Evolutionary conservation across 2,888 invertebrate genomes (phyloP), one percentile per base, ranked within the genome.

Genomic region (Patella pellucida): DNA sequence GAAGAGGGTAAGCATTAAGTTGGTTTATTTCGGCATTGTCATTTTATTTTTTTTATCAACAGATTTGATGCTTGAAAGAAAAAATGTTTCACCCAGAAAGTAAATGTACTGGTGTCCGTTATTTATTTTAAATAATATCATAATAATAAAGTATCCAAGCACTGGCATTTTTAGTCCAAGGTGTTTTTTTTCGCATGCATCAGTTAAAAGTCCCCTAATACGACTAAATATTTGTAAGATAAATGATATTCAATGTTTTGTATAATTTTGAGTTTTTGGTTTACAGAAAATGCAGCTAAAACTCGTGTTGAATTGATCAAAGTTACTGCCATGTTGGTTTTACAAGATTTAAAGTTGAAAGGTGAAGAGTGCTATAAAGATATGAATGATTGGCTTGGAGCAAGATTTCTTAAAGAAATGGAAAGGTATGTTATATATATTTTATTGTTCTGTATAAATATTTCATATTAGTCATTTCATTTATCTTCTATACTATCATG

Each of bases 321-420:
- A 73, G 52, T 78, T 2, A 81, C 88, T 51, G 87, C 87, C 15
- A 81, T 81, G 73, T 82, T 79, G 16, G 83, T 90, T 3, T 76
- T 90, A 54, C 86, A 87, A 74, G 87, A 89, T 31, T 82, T 91
- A 19, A 90, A 89, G 79, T 75, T 73, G 70, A 89, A 89, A 76
- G 89, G 84, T 51, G 90, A 90, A 50, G 81, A 85, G 51, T 85
- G 88, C 2, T 90, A 87, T 77, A 89, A 89, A 74, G 89, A 89
- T 74, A 89, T 91, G 89, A 85, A 87, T 82, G 91, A 90, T 79
- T 90, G 90, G 90, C 84, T 91, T 4, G 91, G 91, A 16, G 88
- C 90, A 2, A 82, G 90, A 68, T 90, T 88, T 84, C 86, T 90
- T 14, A 89, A 89, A 75, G 90, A 91, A 79, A 91, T 90, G 87